Evolutionary conservation across 2,888 invertebrate species (phyloP).

Genomic region (Ethmia dodecea): DNA sequence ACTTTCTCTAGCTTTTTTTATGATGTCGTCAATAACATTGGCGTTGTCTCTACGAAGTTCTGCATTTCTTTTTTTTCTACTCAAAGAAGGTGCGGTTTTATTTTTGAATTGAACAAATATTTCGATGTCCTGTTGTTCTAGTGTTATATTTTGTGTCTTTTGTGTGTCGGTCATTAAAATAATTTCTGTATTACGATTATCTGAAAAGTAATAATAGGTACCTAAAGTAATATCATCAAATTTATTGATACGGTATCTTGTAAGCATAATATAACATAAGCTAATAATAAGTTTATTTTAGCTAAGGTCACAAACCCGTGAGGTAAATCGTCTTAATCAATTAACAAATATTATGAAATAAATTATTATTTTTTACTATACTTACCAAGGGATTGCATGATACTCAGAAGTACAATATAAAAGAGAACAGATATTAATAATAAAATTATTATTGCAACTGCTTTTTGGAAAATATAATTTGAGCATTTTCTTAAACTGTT

Average conservation of each 20-base stretch:
- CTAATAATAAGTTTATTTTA: too few relatives aligned
- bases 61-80: conserved; percentile 36
- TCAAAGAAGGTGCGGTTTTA: conserved; percentile 25
- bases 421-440: conserved; percentile 34
- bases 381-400: conserved; percentile 43
- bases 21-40: conserved; percentile 31
- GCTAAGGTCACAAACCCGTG: too few relatives aligned
- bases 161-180: conserved; percentile 41
- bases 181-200: conserved; percentile 36
- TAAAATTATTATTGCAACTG: conserved; percentile 33
- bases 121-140: conserved; percentile 33
- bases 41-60: background rate
- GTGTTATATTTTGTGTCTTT: conserved; percentile 39
- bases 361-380: conserved; percentile 1
- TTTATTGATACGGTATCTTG: too few relatives aligned
- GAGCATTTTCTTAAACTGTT: conserved; percentile 33
- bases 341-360: too few relatives aligned
- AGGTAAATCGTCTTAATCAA: too few relatives aligned
- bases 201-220: conserved; percentile 1
- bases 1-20: conserved; percentile 44
- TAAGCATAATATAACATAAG: too few relatives aligned
- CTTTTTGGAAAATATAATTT: conserved; percentile 37
- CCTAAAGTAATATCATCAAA: too few relatives aligned
- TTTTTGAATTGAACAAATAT: conserved; percentile 42
- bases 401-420: conserved; percentile 37